These are phyloP conservation scores for Nothura maculosa DNA, from an alignment of 2,797 vertebrate species.

Conservation along the genomic window DNA sequence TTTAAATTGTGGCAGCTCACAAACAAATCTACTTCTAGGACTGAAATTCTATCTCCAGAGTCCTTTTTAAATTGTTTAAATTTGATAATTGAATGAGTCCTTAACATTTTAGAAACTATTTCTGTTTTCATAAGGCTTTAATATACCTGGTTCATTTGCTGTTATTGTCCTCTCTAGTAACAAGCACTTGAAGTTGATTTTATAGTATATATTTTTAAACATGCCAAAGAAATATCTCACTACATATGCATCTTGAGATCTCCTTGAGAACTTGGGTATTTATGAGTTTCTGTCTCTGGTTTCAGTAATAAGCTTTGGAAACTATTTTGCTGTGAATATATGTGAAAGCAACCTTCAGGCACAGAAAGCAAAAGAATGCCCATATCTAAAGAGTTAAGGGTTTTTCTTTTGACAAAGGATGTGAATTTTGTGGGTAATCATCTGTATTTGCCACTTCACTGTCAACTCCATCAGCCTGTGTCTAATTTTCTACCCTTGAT, in stretches of 20 bases:
- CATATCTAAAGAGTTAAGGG: background rate
- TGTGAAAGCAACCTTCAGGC: background rate
- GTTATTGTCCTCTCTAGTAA: background rate
- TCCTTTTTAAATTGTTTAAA: slow-evolving; percentile 17
- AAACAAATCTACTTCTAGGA: background rate
- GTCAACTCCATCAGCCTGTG: background rate
- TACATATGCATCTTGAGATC: rapidly evolving
- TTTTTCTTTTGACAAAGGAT: background rate
- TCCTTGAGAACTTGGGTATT: background rate
- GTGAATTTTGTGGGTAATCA: slow-evolving; percentile 41
- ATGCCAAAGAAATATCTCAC: background rate
- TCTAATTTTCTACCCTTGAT: background rate
- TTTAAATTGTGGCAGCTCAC: background rate
- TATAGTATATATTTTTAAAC: background rate
- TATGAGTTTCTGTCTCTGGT: background rate
- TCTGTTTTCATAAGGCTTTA: slow-evolving; percentile 23
- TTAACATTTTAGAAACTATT: slow-evolving; percentile 41
- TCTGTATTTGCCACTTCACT: slow-evolving; percentile 18
- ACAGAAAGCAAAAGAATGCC: background rate
- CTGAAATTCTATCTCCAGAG: background rate
- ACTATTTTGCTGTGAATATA: background rate
- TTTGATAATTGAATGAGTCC: slow-evolving; percentile 30
- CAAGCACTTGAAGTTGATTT: slow-evolving; percentile 6
- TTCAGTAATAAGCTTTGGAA: background rate
- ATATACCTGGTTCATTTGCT: background rate